Evolutionary conservation across 2,888 invertebrate genomes (phyloP).

Genomic region (Tipula helvola): DNA sequence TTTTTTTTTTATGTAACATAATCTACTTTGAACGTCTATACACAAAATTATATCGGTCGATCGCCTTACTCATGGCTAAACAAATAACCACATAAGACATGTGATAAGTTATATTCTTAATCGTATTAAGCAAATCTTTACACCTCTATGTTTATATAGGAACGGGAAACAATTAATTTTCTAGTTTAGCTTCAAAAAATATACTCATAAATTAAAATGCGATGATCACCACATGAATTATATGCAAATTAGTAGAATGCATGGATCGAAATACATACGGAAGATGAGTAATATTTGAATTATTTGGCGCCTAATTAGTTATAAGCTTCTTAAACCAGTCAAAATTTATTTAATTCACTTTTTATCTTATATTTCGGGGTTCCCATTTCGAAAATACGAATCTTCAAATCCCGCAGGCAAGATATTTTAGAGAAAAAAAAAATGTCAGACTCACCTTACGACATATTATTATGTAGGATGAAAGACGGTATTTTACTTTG

Average conservation of each 20-base stretch:
- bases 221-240: neutral
- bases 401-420: neutral
- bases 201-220: neutral
- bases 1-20: too few species aligned
- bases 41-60: neutral
- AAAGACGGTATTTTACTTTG: neutral
- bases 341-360: too few species aligned
- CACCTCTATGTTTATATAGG: neutral
- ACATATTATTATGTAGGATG: neutral
- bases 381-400: neutral
- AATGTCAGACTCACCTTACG: neutral
- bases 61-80: neutral
- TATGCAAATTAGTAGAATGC: neutral
- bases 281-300: neutral
- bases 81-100: neutral
- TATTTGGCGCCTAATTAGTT: too few species aligned
- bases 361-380: neutral
- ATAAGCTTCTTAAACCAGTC: too few species aligned
- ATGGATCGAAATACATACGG: neutral
- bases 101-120: neutral
- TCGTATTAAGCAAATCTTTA: neutral
- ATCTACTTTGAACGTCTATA: too few species aligned
- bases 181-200: neutral
- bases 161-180: constrained; percentile 4
- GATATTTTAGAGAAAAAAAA: neutral